Evolutionary conservation across 1,140 invertebrate genomes (phyloP), one percentile per base, ranked within the genome.

Genomic region (Oppia nitens): DNA sequence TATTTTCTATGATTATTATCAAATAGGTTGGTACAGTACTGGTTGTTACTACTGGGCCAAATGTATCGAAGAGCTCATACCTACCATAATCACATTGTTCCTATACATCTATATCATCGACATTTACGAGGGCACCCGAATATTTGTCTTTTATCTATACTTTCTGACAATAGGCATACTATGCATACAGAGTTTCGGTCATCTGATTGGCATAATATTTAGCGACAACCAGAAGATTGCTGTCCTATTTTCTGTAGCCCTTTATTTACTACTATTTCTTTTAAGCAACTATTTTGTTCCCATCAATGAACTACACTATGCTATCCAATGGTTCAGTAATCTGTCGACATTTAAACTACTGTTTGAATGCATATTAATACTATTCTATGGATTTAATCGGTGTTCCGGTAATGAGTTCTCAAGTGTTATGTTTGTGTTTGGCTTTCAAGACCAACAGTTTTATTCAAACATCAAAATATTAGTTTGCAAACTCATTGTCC

Each of bases 61-160:
- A 64, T 69, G 60, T 11, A 6, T 72, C 0, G 67, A 68, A 27
- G 73, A 74, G 64, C 63, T 75, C 29, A 66, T 69, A 1, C 47
- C 47, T 2, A 17, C 48, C 2, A 20, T 27, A 12, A 17, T 48
- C 1, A 27, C 48, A 2, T 49, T 57, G 6, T 49, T 57, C 24
- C n/a, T 28, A 24, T 57, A 57, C 47, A 40, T 49, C 1, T 49
- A 49, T 23, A 49, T 57, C 20, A 25, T 48, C 20, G 29, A 57
- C 47, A 48, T 57, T 9, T 49, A 57, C 28, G 50, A 26, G 9
- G 47, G 32, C 6, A 40, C 6, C 17, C 6, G 6, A 40, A 40
- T 40, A 40, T 40, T 40, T 40, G 6, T 40, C 17, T 6, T 6
- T 9, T 40, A 40, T 40, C 32, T 40, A 40, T 40, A 40, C 17